Percentiles rank a stretch among this genome's conserved stretches.
Conservation (phyloP, 2,113 vertebrate genomes). For the Pedetes capensis region DNA sequence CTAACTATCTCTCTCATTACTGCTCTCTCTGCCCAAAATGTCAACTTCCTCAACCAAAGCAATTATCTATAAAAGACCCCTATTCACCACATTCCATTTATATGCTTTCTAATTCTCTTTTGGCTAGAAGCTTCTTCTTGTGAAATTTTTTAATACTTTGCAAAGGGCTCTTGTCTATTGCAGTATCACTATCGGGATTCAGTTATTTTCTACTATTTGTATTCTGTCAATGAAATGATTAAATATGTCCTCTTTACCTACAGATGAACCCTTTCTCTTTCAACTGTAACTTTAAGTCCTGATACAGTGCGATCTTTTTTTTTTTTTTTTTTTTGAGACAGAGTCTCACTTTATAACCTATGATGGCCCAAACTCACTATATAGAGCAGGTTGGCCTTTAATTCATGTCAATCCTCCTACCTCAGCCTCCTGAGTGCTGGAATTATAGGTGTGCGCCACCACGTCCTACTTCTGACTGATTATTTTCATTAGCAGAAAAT, state of each 20-base stretch:
- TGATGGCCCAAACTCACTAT: too few relatives aligned
- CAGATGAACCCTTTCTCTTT: background rate
- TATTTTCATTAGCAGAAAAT: conserved; percentile 25
- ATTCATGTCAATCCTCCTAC: too few relatives aligned
- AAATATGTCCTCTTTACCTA: conserved; percentile 27
- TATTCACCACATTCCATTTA: background rate
- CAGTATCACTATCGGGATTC: background rate
- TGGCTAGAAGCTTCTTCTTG: background rate
- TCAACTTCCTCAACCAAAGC: background rate
- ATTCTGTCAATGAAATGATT: conserved; percentile 11
- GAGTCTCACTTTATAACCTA: too few relatives aligned
- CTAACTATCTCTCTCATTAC: background rate
- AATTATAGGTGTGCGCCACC: too few relatives aligned
- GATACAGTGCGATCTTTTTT: too few relatives aligned
- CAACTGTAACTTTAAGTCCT: background rate
- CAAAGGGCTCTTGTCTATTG: background rate
- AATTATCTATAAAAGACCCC: background rate
- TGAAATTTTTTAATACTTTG: background rate
- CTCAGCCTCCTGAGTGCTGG: too few relatives aligned
- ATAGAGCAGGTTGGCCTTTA: too few relatives aligned
- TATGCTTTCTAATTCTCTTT: background rate
- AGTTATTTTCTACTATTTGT: conserved; percentile 8
- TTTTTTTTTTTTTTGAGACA: too few relatives aligned
- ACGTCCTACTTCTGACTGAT: too few relatives aligned
- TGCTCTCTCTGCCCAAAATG: background rate